Conservation (phyloP, 2,113 vertebrate species). For the Herpetotheres cachinnans region DNA sequence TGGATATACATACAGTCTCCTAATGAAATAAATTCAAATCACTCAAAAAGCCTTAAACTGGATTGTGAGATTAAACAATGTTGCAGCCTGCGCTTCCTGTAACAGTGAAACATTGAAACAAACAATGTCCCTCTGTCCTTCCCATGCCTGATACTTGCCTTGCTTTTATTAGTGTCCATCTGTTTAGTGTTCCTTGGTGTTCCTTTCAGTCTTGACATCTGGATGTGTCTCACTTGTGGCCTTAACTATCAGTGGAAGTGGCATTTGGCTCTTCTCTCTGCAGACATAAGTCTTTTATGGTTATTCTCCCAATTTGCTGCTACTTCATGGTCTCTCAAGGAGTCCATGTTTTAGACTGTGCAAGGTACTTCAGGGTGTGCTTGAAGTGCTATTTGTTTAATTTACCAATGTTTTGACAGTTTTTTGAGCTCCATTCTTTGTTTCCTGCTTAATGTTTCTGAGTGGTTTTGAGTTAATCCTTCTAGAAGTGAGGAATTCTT, state of each 20-base stretch:
- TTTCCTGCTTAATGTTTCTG: neutral
- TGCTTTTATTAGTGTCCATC: neutral
- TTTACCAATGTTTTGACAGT: neutral
- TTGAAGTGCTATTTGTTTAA: neutral
- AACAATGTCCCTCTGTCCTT: neutral
- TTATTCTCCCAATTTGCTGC: neutral
- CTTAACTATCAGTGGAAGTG: neutral
- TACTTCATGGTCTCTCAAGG: neutral
- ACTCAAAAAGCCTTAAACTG: neutral
- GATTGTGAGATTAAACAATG: neutral
- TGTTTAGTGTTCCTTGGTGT: neutral
- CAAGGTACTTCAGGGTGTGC: neutral
- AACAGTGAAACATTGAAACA: neutral
- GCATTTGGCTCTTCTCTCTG: neutral
- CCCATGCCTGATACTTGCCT: neutral
- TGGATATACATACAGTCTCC: neutral
- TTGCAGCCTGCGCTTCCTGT: neutral
- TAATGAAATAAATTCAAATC: neutral
- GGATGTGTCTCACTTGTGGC: neutral
- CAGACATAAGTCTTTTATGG: neutral
- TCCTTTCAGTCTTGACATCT: neutral
- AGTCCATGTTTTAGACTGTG: neutral
- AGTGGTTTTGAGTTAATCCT: neutral
- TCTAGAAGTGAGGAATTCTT: neutral
- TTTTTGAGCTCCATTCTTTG: neutral